Conservation (phyloP, 2,888 invertebrate species). For the Conistra vaccinii region DNA sequence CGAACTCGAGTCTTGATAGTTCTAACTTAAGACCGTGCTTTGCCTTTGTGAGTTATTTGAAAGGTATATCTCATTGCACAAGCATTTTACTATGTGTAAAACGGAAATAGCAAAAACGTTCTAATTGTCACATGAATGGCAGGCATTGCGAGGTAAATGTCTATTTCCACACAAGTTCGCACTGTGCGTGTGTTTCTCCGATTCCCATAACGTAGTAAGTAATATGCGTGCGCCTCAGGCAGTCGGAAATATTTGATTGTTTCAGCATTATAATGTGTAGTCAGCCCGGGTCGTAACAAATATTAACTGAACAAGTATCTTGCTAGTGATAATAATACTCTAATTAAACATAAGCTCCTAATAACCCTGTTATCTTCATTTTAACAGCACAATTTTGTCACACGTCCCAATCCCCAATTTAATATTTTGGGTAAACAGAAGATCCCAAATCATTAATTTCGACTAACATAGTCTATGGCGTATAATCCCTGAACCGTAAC, state of each 20-base stretch:
- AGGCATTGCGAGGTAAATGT: constrained; percentile 71
- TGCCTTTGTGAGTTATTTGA: constrained; percentile 89
- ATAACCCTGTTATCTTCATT: constrained; percentile 64
- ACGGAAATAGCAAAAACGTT: constrained; percentile 81
- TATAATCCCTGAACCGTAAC: constrained; percentile 62
- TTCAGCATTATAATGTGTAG: constrained; percentile 32
- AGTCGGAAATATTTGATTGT: constrained; percentile 46
- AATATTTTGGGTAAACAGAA: constrained; percentile 70
- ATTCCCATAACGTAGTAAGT: constrained; percentile 50
- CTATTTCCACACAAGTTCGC: constrained; percentile 59
- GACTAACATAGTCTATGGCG: constrained; percentile 52
- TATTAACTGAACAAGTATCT: constrained; percentile 50
- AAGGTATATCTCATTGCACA: constrained; percentile 86
- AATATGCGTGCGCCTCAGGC: constrained; percentile 39
- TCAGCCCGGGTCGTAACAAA: constrained; percentile 29
- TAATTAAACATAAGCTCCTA: constrained; percentile 58
- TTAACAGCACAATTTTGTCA: constrained; percentile 64
- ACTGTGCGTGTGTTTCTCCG: constrained; percentile 54
- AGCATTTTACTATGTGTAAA: constrained; percentile 80
- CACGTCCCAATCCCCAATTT: constrained; percentile 71
- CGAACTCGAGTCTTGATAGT: constrained; percentile 89
- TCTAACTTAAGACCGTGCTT: constrained; percentile 87
- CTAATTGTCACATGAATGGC: constrained; percentile 75
- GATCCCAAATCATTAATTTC: constrained; percentile 69
- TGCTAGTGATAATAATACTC: constrained; percentile 52